These are phyloP conservation scores for Paramormyrops hopkinsi DNA, from an alignment of 2,797 vertebrate genomes.

Conservation along the genomic window DNA sequence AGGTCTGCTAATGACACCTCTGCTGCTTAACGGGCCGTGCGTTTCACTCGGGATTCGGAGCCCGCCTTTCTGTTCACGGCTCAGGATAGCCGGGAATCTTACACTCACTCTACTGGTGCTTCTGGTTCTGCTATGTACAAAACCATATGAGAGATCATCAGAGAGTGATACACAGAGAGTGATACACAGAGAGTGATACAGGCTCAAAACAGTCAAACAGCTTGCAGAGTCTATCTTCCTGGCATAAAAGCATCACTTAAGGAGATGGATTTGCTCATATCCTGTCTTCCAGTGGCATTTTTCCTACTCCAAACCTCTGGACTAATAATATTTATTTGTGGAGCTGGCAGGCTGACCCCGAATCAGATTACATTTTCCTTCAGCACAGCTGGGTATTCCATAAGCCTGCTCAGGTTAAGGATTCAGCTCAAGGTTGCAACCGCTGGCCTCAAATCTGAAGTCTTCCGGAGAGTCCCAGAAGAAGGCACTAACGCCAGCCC, in stretches of 20 bases:
- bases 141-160: background rate
- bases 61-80: background rate
- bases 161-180: background rate
- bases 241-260: background rate
- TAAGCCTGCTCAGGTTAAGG: background rate
- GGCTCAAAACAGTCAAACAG: background rate
- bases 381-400: background rate
- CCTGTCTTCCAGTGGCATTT: constrained; percentile 6
- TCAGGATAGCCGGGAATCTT: background rate
- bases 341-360: background rate
- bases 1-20: background rate
- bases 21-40: background rate
- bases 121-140: background rate
- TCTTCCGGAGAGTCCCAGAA: background rate
- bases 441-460: background rate
- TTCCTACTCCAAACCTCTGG: background rate
- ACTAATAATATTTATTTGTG: constrained; percentile 4
- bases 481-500: background rate
- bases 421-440: background rate
- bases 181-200: background rate
- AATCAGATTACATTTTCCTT: background rate
- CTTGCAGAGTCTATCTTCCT: background rate
- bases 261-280: background rate
- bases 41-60: background rate
- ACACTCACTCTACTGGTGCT: background rate